Evolutionary conservation across 2,888 invertebrate species (phyloP), one percentile per base, ranked within the genome.

Genomic region (Coelinius sp.): DNA sequence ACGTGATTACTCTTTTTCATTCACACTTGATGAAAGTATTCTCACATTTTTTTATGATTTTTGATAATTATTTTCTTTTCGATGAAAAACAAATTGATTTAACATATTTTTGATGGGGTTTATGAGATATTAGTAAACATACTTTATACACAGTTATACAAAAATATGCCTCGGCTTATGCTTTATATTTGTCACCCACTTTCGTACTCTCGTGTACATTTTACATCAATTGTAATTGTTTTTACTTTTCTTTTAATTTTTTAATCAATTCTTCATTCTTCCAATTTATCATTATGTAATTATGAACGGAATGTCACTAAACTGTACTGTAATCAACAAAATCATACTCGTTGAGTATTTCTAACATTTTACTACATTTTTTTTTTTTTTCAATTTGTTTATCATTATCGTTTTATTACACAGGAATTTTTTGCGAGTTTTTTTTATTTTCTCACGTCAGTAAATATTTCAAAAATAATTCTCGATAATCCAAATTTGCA

Each of bases 81-180:
- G 49, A 35, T 12, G 8, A n/a, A 20, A 24, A 41, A 63, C n/a
- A 22, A 7, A 41, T 63, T 62, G 14, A n/a, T 22, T 46, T 49
- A 22, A 69, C 46, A 14, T 49, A 20, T 24, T 5, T 12, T 22
- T 5, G 14, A 59, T 59, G 35, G 35, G 8, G 7, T 41, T 52
- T 62, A 46, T 38, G 73, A 52, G 35, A 71, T 70, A 75, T 78
- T 68, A 69, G 73, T 74, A 73, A 77, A 79, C 74, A 79, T 79
- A 80, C 76, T 79, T 78, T 80, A 75, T 81, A 81, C 79, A 79
- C 76, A 77, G 73, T 80, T n/a, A 76, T 81, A 81, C 77, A 81
- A 81, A 81, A 81, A 81, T 81, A 81, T 77, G 77, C 74, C 73
- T 74, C 74, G 73, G 62, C 35, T 63, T 63, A 63, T 41, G 22